These are phyloP conservation scores for Chaetura pelagica DNA, from an alignment of 2,113 vertebrate species.

Conservation along the genomic window DNA sequence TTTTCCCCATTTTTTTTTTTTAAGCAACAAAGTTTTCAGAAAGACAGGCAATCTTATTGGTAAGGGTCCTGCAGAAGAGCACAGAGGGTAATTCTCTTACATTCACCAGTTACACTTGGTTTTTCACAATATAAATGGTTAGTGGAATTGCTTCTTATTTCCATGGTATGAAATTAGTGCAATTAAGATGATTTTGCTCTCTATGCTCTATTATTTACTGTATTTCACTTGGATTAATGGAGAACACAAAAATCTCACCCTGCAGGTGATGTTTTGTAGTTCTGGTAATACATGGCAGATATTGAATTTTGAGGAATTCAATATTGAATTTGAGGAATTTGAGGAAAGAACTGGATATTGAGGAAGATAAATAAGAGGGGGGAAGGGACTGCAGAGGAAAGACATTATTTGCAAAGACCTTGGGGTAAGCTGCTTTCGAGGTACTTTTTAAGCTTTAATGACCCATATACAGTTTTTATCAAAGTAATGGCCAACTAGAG, in stretches of 20 bases:
- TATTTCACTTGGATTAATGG: not conserved
- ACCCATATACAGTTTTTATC: not conserved
- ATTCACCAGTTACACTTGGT: not conserved
- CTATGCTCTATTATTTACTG: not conserved
- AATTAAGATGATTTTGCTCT: not conserved
- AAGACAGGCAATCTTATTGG: not conserved
- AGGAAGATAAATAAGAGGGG: not conserved
- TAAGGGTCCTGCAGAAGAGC: not conserved
- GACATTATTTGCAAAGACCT: not conserved
- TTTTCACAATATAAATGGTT: not conserved
- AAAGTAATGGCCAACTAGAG: not conserved
- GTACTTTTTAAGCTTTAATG: constrained; percentile 40
- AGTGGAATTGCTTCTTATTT: not conserved
- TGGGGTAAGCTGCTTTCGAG: not conserved
- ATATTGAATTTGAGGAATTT: too few species aligned
- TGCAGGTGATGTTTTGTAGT: not conserved
- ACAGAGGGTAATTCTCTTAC: not conserved
- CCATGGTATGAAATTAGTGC: not conserved
- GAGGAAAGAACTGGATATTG: not conserved
- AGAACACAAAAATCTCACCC: not conserved
- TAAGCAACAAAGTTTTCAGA: not conserved
- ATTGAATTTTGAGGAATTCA: not conserved
- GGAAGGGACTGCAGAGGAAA: not conserved
- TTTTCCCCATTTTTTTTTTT: not conserved
- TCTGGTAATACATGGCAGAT: not conserved